Evolutionary conservation across 2,113 vertebrate genomes (phyloP).

Genomic region (Petrocephalus microphthalmus): DNA sequence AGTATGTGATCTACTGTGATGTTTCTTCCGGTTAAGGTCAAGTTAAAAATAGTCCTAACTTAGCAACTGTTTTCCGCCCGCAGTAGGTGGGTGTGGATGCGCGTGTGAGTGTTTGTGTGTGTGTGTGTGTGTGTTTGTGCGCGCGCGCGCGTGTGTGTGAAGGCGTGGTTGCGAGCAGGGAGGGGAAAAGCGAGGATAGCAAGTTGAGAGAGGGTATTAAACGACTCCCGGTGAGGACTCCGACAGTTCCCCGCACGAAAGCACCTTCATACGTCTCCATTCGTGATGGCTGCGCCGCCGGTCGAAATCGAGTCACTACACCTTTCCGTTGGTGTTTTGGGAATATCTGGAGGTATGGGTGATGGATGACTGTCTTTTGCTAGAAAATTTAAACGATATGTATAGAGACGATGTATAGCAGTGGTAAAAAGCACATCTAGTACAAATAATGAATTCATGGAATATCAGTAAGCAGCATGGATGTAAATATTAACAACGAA

Average conservation of each 20-base stretch:
- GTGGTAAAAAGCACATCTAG: neutral
- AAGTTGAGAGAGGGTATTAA: neutral
- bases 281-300: constrained; percentile 40
- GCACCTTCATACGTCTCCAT: neutral
- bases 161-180: neutral
- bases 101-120: neutral
- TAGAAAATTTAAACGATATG: neutral
- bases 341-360: constrained; percentile 66
- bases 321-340: constrained; percentile 60
- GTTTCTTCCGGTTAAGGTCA: neutral
- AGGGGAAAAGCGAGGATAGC: neutral
- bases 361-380: no score
- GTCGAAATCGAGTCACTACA: constrained; percentile 45
- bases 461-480: neutral
- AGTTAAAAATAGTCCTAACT: neutral
- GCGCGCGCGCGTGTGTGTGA: neutral
- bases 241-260: neutral
- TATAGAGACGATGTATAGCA: neutral
- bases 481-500: neutral
- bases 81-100: neutral
- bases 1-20: neutral
- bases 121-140: neutral
- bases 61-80: neutral
- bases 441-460: neutral
- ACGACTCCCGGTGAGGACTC: neutral